Conservation (phyloP, 2,888 invertebrate genomes). For the Xylota sylvarum region DNA sequence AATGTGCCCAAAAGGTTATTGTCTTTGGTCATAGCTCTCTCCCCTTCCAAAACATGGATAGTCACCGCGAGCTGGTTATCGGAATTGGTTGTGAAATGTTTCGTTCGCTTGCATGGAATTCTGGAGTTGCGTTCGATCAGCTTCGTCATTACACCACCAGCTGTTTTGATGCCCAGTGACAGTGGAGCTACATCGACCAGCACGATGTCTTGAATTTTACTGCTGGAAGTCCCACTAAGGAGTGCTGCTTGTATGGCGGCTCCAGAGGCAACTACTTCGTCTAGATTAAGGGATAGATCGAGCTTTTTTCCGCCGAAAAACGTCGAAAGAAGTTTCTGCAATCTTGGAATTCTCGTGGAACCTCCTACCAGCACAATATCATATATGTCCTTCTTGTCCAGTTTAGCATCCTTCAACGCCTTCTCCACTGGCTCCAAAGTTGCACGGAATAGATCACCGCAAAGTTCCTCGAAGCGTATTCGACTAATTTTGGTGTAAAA, state of each 20-base stretch:
- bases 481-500: slow-evolving; percentile 90
- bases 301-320: slow-evolving; percentile 91
- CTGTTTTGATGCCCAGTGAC: slow-evolving; percentile 91
- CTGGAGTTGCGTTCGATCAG: slow-evolving; percentile 90
- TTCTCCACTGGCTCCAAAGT: slow-evolving; percentile 92
- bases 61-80: slow-evolving; percentile 92
- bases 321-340: slow-evolving; percentile 90
- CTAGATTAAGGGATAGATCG: slow-evolving; percentile 91
- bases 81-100: slow-evolving; percentile 92
- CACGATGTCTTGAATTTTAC: slow-evolving; percentile 90
- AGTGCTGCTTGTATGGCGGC: slow-evolving; percentile 91
- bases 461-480: slow-evolving; percentile 91
- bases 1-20: slow-evolving; percentile 98
- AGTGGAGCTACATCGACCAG: slow-evolving; percentile 89
- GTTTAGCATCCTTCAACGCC: slow-evolving; percentile 91
- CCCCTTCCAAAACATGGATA: slow-evolving; percentile 91
- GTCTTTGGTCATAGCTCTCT: slow-evolving; percentile 95
- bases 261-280: slow-evolving; percentile 93
- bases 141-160: slow-evolving; percentile 92
- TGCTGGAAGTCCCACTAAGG: slow-evolving; percentile 89
- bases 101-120: slow-evolving; percentile 90
- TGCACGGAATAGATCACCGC: slow-evolving; percentile 89
- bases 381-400: slow-evolving; percentile 91
- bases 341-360: slow-evolving; percentile 92
- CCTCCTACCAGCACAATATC: slow-evolving; percentile 94